Evolutionary conservation across 2,888 invertebrate species (phyloP).

Genomic region (Clistopyga incitator): DNA sequence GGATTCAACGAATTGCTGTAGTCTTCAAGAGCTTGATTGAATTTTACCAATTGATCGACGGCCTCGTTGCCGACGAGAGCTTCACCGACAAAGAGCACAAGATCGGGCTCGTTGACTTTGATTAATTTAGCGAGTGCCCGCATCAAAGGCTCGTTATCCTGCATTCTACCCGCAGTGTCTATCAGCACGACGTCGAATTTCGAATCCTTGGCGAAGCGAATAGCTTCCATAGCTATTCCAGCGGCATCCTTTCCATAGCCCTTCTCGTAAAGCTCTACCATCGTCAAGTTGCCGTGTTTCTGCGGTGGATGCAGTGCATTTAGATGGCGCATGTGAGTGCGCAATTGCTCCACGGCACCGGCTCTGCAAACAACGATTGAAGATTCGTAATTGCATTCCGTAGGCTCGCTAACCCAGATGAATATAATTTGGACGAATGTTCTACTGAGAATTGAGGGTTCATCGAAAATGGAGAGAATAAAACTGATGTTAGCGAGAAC

Average conservation of each 20-base stretch:
- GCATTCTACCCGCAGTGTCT: slow-evolving; percentile 99
- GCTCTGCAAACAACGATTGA: slow-evolving; percentile 87
- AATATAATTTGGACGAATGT: too few relatives aligned
- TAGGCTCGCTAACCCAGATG: not conserved
- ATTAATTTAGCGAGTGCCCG: slow-evolving; percentile 98
- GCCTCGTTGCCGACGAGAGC: slow-evolving; percentile 99
- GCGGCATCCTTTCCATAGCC: slow-evolving; percentile 99
- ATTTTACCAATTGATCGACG: slow-evolving; percentile 99
- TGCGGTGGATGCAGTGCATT: slow-evolving; percentile 96
- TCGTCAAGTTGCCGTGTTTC: slow-evolving; percentile 89
- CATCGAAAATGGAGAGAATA: too few relatives aligned
- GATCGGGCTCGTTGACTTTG: slow-evolving; percentile 98
- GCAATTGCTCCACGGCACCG: slow-evolving; percentile 98
- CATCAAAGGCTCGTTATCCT: slow-evolving; percentile 99
- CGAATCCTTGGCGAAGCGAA: slow-evolving; percentile 93
- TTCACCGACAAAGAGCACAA: slow-evolving; percentile 99
- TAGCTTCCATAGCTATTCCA: slow-evolving; percentile 98
- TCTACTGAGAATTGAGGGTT: too few relatives aligned
- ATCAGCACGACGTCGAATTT: slow-evolving; percentile 96
- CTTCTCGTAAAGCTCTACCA: slow-evolving; percentile 99
- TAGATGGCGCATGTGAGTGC: slow-evolving; percentile 96
- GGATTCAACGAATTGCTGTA: slow-evolving; percentile 90
- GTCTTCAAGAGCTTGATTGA: slow-evolving; percentile 99
- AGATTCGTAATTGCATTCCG: not conserved
- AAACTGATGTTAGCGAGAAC: too few relatives aligned